Evolutionary conservation across 2,113 vertebrate genomes (phyloP).

Genomic region (Meles meles): DNA sequence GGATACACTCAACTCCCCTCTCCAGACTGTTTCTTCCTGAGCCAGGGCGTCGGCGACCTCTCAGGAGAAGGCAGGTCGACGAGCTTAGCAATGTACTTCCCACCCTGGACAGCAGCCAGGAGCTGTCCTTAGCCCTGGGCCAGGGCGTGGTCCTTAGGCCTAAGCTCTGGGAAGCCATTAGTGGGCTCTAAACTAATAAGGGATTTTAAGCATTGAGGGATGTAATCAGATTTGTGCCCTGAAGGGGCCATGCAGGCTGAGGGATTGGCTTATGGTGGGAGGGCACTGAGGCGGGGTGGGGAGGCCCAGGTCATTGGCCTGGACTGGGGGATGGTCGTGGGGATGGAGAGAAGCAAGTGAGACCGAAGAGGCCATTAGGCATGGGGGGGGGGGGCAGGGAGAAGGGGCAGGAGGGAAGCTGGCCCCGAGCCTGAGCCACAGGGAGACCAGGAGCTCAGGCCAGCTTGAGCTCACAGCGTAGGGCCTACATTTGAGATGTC

Average conservation of each 20-base stretch:
- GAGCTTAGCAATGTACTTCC: background rate
- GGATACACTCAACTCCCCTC: background rate
- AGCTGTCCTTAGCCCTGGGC: background rate
- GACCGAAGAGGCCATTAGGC: background rate
- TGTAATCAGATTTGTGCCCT: constrained; percentile 60
- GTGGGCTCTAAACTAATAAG: constrained; percentile 5
- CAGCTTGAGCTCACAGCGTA: fast-evolving
- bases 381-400: no score
- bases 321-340: background rate
- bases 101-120: background rate
- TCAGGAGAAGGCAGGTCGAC: background rate
- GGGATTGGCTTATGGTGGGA: background rate
- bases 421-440: background rate
- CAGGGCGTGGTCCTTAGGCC: background rate
- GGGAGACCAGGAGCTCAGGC: background rate
- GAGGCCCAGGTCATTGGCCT: background rate
- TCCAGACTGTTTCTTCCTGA: no score
- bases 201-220: constrained; percentile 31
- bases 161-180: constrained; percentile 45
- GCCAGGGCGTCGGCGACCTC: background rate
- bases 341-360: background rate
- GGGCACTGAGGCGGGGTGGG: background rate
- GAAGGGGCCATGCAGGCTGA: background rate
- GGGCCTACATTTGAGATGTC: background rate
- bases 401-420: background rate